Conservation (phyloP, 1,140 invertebrate genomes). For the Tribolium madens region DNA sequence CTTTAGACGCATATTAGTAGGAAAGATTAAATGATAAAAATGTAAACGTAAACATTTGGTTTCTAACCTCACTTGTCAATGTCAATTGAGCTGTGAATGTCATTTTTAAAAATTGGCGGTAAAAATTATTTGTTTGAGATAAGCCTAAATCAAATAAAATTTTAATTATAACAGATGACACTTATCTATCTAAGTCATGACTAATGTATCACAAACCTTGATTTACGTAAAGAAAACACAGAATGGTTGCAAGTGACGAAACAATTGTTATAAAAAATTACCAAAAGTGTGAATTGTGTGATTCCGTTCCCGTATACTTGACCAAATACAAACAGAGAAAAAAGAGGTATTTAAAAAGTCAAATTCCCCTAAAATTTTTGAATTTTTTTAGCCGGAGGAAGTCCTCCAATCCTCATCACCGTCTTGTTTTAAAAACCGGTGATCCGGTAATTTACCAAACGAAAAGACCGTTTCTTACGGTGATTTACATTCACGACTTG, state of each 20-base stretch:
- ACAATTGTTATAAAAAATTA: not conserved
- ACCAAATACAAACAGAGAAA: not conserved
- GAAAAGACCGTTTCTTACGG: not conserved
- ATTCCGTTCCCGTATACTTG: not conserved
- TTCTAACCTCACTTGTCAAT: too few species aligned
- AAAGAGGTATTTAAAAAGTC: not conserved
- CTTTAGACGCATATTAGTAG: not conserved
- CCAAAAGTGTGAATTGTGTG: not conserved
- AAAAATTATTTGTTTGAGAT: not conserved
- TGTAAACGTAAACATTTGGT: not conserved
- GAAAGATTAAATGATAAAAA: not conserved
- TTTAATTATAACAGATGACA: not conserved
- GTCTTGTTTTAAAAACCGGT: not conserved
- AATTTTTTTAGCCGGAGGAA: not conserved
- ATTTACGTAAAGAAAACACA: not conserved
- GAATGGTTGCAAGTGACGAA: not conserved
- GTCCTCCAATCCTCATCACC: not conserved
- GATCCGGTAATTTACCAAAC: not conserved
- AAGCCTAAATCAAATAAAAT: not conserved
- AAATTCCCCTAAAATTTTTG: not conserved
- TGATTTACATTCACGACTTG: constrained; percentile 69
- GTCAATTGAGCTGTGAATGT: too few species aligned
- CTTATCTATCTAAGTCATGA: not conserved
- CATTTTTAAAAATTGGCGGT: too few species aligned
- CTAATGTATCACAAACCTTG: not conserved